These are phyloP conservation scores for Beaufortia kweichowensis DNA, from an alignment of 2,113 vertebrate genomes.

Conservation along the genomic window DNA sequence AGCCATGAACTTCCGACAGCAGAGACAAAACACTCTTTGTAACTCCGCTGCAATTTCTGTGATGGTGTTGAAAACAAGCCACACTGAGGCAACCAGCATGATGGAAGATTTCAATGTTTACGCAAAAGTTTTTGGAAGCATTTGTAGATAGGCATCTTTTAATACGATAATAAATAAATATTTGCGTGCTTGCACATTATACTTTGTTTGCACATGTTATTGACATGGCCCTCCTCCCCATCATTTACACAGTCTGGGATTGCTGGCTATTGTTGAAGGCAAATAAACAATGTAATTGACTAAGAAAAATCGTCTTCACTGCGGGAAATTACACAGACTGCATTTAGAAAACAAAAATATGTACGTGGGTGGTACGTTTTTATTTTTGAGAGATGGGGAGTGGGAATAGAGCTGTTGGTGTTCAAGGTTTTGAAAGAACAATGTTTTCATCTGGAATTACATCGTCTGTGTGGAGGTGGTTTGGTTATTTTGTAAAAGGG, in stretches of 20 bases:
- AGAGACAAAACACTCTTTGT: conserved; percentile 59
- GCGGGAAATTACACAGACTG: conserved; percentile 48
- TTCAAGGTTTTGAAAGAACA: conserved; percentile 28
- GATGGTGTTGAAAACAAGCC: conserved; percentile 48
- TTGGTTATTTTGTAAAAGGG: conserved; percentile 10
- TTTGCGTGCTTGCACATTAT: conserved; percentile 42
- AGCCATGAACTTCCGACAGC: conserved; percentile 42
- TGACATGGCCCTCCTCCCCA: conserved; percentile 7
- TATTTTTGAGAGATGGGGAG: not conserved
- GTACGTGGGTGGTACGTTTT: not conserved
- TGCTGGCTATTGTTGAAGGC: conserved; percentile 39
- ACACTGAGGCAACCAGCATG: conserved; percentile 25
- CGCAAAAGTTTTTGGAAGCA: conserved; percentile 39
- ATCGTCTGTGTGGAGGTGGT: not conserved
- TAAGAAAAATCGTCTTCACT: conserved; percentile 43
- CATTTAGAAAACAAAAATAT: conserved; percentile 18
- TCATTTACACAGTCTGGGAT: conserved; percentile 37
- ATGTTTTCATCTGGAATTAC: conserved; percentile 30
- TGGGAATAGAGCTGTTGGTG: not conserved
- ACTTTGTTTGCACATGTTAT: conserved; percentile 41
- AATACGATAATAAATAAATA: conserved; percentile 46
- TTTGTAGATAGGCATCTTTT: conserved; percentile 42
- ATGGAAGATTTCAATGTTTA: conserved; percentile 44
- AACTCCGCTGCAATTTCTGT: conserved; percentile 49
- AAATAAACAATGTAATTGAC: conserved; percentile 54